phyloP scores from a whole-genome alignment of 2,888 invertebrate genomes.

The Microdon myrmicae region DNA sequence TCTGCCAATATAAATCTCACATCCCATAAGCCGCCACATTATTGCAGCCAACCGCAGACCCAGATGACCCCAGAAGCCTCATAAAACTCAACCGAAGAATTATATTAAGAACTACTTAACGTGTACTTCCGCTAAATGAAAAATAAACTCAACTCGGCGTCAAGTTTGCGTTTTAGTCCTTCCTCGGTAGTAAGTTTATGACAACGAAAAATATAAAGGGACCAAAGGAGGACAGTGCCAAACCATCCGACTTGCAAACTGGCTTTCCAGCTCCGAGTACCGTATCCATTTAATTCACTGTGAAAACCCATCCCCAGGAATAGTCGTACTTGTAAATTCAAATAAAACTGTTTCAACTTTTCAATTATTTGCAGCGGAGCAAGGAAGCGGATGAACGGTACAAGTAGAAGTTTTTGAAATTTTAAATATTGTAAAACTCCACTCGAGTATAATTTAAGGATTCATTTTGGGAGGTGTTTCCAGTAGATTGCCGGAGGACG shows the following conservation, averaged over 20 bases:
- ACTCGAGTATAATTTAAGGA: too few relatives aligned
- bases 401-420: constrained; percentile 15
- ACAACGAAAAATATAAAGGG: neutral
- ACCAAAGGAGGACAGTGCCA: constrained; percentile 9
- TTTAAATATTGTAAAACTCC: constrained; percentile 38
- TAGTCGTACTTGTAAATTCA: constrained; percentile 31
- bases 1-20: too few relatives aligned
- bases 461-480: too few relatives aligned
- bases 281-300: constrained; percentile 11
- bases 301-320: neutral
- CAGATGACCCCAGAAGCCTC: too few relatives aligned
- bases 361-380: constrained; percentile 33
- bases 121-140: constrained; percentile 45
- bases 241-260: constrained; percentile 16
- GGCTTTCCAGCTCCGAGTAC: constrained; percentile 9
- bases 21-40: too few relatives aligned
- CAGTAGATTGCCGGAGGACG: constrained; percentile 8
- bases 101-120: constrained; percentile 45
- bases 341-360: constrained; percentile 44
- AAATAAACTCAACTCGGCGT: constrained; percentile 30
- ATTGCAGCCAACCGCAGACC: too few relatives aligned
- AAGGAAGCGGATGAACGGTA: neutral
- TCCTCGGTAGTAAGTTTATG: too few relatives aligned
- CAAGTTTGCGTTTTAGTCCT: neutral
- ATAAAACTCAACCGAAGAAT: constrained; percentile 32